Percentiles rank a stretch among this genome's conserved stretches.
Conservation (phyloP, 2,113 vertebrate species). For the Monarcha castaneiventris region DNA sequence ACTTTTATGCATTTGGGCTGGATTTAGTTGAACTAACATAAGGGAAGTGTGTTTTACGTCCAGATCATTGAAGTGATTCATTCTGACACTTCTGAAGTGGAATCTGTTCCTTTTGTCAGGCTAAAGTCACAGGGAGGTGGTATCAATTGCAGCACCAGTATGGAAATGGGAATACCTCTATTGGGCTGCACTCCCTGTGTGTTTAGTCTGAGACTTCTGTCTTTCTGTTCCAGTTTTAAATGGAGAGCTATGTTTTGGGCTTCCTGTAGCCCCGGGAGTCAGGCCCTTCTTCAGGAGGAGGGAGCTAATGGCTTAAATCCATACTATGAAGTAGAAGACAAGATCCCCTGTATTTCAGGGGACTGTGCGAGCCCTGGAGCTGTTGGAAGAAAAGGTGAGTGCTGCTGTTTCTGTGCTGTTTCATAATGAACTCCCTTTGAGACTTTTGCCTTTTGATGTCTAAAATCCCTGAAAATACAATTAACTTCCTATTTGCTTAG, state of each 20-base stretch:
- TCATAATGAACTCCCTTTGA: background rate
- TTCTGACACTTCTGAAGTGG: background rate
- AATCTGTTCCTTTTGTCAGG: background rate
- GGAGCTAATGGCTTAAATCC: background rate
- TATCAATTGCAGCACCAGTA: background rate
- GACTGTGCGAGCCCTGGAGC: fast-evolving
- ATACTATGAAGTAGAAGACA: background rate
- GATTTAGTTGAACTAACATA: background rate
- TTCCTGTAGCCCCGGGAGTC: background rate
- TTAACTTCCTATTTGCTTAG: background rate
- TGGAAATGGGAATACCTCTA: background rate
- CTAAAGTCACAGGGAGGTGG: background rate
- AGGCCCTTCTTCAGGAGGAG: background rate
- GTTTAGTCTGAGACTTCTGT: background rate
- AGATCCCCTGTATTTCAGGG: background rate
- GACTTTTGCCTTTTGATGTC: background rate
- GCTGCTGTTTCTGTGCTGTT: background rate
- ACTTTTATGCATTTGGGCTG: background rate
- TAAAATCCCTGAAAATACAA: background rate
- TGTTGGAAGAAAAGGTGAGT: background rate
- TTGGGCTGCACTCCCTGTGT: background rate
- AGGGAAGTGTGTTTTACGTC: background rate
- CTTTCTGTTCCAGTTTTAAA: background rate
- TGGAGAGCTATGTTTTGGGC: background rate
- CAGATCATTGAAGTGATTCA: background rate